Evolutionary conservation across 2,888 invertebrate genomes (phyloP), one percentile per base, ranked within the genome.

Genomic region (Ophion obscuratus): DNA sequence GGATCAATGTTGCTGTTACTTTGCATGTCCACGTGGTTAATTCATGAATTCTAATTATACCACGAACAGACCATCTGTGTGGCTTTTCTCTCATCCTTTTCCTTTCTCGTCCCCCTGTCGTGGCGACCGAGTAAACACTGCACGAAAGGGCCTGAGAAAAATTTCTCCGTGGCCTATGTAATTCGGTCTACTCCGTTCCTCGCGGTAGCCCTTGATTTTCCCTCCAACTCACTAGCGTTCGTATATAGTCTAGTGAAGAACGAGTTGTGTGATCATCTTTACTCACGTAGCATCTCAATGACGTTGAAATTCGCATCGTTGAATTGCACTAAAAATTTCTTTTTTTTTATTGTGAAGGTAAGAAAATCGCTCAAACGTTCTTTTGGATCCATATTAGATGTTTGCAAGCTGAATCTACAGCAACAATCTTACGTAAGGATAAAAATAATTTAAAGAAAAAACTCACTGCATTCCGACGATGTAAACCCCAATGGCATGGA

Each of bases 1-100:
- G 84, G 85, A 86, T 70, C 83, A 89, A 87, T 88, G 84, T 86
- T 64, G 5, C 11, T 88, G 84, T 83, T 86, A 75, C 87, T 85
- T 85, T 87, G 79, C 24, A 24, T 24, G 1, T 24, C 24, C 24
- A 24, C 81, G 90, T 89, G 92, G 89, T 91, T 91, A 89, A 93
- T 93, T 91, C 91, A 92, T 93, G 93, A 93, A 91, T 87, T 90
- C 90, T 91, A 89, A 92, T 93, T 93, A 93, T 89, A 89, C 89
- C 81, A 57, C 85, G 89, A 85, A 89, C 24, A 24, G 24, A 24
- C 1, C 90, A 89, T 91, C 91, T 91, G 92, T 91, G 40, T 90
- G 91, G 90, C 88, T 71, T 89, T 85, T 85, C 85, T 84, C 81
- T 85, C 86, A 81, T 81, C 24, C 57, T 10, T 14, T 27, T 14